Percentiles rank a stretch among this genome's conserved stretches.
Conservation (phyloP, 2,888 invertebrate genomes). For the Hirtodrosophila cameraria region DNA sequence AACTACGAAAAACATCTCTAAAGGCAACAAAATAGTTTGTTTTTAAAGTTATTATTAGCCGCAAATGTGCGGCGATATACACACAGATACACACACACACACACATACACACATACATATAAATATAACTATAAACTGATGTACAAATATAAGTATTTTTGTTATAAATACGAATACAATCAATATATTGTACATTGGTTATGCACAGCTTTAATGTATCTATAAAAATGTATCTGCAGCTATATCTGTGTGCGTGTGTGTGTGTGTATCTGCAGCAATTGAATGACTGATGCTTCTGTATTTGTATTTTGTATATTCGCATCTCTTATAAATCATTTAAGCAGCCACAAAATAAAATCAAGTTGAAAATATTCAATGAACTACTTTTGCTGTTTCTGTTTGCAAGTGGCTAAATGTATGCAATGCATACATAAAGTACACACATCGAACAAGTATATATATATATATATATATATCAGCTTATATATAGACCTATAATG, state of each 20-base stretch:
- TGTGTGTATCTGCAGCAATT: conserved; percentile 31
- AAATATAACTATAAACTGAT: conserved; percentile 13
- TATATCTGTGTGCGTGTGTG: conserved; percentile 16
- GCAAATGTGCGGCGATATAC: conserved; percentile 73
- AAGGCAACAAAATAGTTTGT: conserved; percentile 81
- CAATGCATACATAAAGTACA: conserved; percentile 47
- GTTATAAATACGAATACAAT: conserved; percentile 41
- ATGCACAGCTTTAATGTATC: conserved; percentile 37
- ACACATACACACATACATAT: conserved; percentile 6
- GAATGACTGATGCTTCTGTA: conserved; percentile 46
- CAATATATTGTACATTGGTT: conserved; percentile 56
- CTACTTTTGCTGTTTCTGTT: conserved; percentile 71
- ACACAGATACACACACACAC: conserved; percentile 22
- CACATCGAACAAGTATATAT: conserved; percentile 44
- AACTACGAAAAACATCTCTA: conserved; percentile 61
- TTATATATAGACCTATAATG: conserved; percentile 27
- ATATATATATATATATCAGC: conserved; percentile 7
- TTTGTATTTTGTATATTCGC: conserved; percentile 58
- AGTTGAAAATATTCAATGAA: conserved; percentile 80
- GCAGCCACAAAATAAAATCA: conserved; percentile 66
- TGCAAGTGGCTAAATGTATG: conserved; percentile 63
- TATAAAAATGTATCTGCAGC: conserved; percentile 12
- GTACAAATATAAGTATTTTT: conserved; percentile 26
- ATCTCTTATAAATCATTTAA: conserved; percentile 70
- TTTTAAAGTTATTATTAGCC: conserved; percentile 80